Evolutionary conservation across 2,113 vertebrate genomes (phyloP).

Genomic region (Sula dactylatra): DNA sequence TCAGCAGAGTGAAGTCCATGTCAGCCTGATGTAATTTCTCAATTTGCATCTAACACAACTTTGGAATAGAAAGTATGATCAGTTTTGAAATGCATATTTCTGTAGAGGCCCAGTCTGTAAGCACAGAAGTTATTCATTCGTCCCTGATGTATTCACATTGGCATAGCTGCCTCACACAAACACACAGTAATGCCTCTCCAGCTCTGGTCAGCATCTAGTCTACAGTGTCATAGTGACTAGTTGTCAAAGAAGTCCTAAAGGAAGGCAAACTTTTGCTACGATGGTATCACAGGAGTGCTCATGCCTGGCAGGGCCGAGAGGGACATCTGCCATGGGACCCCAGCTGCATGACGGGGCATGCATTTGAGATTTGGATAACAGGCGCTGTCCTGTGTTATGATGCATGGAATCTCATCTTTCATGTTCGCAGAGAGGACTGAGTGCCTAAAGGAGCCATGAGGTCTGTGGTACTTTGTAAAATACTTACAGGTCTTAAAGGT

Average conservation of each 20-base stretch:
- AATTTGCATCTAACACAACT: not conserved
- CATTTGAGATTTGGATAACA: not conserved
- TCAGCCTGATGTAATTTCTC: not conserved
- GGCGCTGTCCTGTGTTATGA: not conserved
- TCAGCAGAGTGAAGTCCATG: not conserved
- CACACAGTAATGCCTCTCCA: not conserved
- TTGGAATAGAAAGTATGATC: not conserved
- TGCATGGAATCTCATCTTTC: not conserved
- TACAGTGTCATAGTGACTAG: not conserved
- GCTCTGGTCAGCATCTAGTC: not conserved
- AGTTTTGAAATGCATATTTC: not conserved
- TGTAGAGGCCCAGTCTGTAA: not conserved
- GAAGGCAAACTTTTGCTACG: not conserved
- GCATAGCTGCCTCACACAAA: not conserved
- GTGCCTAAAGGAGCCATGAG: not conserved
- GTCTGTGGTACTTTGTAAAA: not conserved
- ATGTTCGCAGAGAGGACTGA: rapidly evolving
- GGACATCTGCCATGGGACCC: not conserved
- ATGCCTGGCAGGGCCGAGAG: not conserved
- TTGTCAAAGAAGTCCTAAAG: not conserved
- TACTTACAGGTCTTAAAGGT: not conserved
- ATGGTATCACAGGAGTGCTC: not conserved
- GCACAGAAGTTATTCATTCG: not conserved
- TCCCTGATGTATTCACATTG: not conserved
- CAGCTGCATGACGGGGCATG: not conserved